A percentile compares a stretch with the other conserved stretches of the same genome.
Conservation (phyloP, 2,797 vertebrate species). For the Scarus forsteni region DNA sequence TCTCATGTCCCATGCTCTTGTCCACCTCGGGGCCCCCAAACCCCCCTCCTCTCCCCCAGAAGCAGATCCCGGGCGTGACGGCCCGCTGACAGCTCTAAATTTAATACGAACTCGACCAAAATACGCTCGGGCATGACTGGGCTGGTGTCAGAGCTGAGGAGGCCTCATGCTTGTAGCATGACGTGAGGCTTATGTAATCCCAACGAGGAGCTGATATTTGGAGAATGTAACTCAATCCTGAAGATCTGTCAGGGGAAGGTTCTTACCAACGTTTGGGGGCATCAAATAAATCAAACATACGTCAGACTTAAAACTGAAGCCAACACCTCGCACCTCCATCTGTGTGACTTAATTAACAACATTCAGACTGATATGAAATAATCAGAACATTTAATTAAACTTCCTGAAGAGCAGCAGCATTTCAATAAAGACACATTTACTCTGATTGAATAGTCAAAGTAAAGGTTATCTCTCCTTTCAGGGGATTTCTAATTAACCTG, state of each 20-base stretch:
- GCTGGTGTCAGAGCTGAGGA: constrained; percentile 62
- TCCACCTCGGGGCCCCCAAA: constrained; percentile 1
- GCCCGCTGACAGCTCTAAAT: constrained; percentile 70
- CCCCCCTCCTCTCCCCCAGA: constrained; percentile 16
- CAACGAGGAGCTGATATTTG: constrained; percentile 56
- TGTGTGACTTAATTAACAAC: not conserved
- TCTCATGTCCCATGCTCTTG: too few relatives aligned
- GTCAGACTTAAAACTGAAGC: not conserved
- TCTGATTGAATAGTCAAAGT: constrained; percentile 3
- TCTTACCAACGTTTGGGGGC: constrained; percentile 57
- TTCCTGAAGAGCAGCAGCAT: not conserved
- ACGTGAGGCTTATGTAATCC: constrained; percentile 71
- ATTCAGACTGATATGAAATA: constrained; percentile 1
- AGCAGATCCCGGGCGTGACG: constrained; percentile 23
- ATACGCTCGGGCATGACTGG: constrained; percentile 69
- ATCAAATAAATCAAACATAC: not conserved
- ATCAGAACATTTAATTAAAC: constrained; percentile 1
- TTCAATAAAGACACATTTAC: not conserved
- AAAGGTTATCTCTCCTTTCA: constrained; percentile 8
- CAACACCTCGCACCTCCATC: not conserved
- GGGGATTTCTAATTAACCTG: not conserved
- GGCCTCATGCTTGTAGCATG: constrained; percentile 56
- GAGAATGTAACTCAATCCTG: constrained; percentile 64
- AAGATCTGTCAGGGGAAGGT: constrained; percentile 63
- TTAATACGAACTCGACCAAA: constrained; percentile 55